Conservation (phyloP, 2,797 vertebrate genomes). For the Sebastes itinus region DNA sequence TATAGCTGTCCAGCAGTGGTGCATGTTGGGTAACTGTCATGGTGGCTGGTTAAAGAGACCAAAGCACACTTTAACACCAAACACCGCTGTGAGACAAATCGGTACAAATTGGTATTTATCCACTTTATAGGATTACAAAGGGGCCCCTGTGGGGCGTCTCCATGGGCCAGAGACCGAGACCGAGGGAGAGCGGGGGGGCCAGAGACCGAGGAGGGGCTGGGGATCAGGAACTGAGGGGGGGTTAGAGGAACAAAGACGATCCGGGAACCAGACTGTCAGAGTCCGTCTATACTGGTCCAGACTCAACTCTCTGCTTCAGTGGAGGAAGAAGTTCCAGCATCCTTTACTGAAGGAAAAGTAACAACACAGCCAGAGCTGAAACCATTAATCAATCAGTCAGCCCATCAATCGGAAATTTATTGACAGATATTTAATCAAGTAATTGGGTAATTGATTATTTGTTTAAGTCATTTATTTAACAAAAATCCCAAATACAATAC, state of each 20-base stretch:
- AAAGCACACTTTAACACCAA: conserved; percentile 27
- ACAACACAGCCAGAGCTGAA: too few species aligned
- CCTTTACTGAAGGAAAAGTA: too few species aligned
- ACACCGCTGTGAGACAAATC: conserved; percentile 78
- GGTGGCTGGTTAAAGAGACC: conserved; percentile 9
- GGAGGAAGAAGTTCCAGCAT: too few species aligned
- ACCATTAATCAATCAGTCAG: too few species aligned
- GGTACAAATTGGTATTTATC: conserved; percentile 82
- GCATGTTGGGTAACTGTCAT: conserved; percentile 27
- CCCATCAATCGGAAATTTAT: too few species aligned
- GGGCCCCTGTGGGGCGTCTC: conserved; percentile 52
- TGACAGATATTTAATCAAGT: too few species aligned
- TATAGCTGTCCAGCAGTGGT: background rate
- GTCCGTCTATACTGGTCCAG: conserved; percentile 16
- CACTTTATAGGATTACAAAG: conserved; percentile 80
- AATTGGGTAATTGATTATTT: too few species aligned
- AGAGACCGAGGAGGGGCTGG: conserved; percentile 15
- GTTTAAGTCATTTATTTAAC: too few species aligned
- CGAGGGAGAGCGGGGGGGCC: too few species aligned
- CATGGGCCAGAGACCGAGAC: conserved; percentile 33
- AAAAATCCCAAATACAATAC: too few species aligned
- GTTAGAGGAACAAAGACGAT: conserved; percentile 57
- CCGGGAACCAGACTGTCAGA: conserved; percentile 2
- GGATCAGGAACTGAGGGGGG: background rate
- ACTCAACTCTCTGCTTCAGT: background rate